Evolutionary conservation across 2,888 invertebrate species (phyloP).

Genomic region (Zaprionus bogoriensis): DNA sequence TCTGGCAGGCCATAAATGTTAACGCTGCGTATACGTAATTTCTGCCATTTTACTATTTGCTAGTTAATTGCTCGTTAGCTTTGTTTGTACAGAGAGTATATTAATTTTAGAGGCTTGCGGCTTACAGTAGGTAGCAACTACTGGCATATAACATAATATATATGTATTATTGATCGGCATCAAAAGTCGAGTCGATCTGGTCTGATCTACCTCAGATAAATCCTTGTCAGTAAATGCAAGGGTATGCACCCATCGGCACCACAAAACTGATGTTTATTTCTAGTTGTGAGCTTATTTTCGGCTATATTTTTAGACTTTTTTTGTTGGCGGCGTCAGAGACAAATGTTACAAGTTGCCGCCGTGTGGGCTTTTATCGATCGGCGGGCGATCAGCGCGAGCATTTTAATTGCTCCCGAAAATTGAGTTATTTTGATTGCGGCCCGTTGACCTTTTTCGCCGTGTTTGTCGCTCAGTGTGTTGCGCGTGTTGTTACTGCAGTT

Average conservation of each 20-base stretch:
- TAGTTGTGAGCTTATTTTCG: too few species aligned
- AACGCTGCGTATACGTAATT: conserved; percentile 71
- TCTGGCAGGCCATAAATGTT: conserved; percentile 26
- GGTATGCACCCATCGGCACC: too few species aligned
- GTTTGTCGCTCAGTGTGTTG: conserved; percentile 2
- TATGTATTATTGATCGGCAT: too few species aligned
- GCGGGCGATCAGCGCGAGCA: conserved; percentile 48
- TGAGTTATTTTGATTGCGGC: conserved; percentile 77
- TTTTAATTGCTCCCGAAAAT: conserved; percentile 76
- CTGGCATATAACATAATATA: too few species aligned
- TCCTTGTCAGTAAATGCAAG: too few species aligned
- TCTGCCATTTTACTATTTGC: conserved; percentile 59
- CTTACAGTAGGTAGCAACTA: too few species aligned
- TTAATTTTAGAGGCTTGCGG: too few species aligned
- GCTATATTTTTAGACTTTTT: not conserved
- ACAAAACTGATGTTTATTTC: conserved; percentile 4
- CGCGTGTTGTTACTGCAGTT: conserved; percentile 4
- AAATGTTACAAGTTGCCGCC: conserved; percentile 66
- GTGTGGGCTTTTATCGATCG: conserved; percentile 53
- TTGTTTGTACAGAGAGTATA: too few species aligned
- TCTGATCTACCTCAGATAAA: too few species aligned
- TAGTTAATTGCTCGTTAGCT: conserved; percentile 65
- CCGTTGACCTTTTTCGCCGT: conserved; percentile 66
- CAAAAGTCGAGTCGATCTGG: too few species aligned
- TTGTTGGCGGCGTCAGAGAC: conserved; percentile 40